Evolutionary conservation across 1,140 invertebrate genomes (phyloP), one percentile per base, ranked within the genome.

Genomic region (Eurosta solidaginis): DNA sequence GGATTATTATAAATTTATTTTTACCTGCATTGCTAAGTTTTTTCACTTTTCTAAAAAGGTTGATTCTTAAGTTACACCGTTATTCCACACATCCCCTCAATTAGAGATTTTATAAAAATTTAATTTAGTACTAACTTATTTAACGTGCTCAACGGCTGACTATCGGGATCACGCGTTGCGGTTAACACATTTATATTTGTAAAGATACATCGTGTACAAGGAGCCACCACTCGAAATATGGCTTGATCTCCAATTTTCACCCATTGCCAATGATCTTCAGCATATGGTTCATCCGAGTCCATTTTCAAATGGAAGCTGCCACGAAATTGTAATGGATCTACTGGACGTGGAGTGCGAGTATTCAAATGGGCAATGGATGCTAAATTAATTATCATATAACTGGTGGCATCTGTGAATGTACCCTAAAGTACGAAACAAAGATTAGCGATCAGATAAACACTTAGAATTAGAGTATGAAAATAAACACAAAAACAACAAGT

Each of bases 171-270:
- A 63, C 91, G 90, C 29, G 82, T 79, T 0, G 89, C 91, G 0
- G 89, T 91, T 52, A 90, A 88, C 5, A 90, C 89, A 88, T 92
- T 86, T 1, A 93, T 86, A 9, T 91, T 92, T 0, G 91, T 91
- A 0, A 92, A 84, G 17, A 91, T 89, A 81, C 91, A 92, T 36
- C 89, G 85, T 4, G 80, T 86, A 75, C 83, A 90, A 0, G 87
- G 88, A 36, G 89, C 88, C 14, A 89, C 83, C 47, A 83, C 80
- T 3, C 88, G 82, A 25, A 90, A 88, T 2, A 87, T 79, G 1
- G 81, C 79, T 17, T 85, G 81, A 36, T 87, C 81, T 0, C 87
- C 87, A 76, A 89, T 88, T 59, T 79, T 81, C 25, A 89, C 73
- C 80, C 84, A 88, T 25, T 81, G 79, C 88, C 87, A 88, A 5